A percentile compares a stretch with the other conserved stretches of the same genome.
Conservation (phyloP, 2,797 vertebrate genomes). For the Melopsittacus undulatus region DNA sequence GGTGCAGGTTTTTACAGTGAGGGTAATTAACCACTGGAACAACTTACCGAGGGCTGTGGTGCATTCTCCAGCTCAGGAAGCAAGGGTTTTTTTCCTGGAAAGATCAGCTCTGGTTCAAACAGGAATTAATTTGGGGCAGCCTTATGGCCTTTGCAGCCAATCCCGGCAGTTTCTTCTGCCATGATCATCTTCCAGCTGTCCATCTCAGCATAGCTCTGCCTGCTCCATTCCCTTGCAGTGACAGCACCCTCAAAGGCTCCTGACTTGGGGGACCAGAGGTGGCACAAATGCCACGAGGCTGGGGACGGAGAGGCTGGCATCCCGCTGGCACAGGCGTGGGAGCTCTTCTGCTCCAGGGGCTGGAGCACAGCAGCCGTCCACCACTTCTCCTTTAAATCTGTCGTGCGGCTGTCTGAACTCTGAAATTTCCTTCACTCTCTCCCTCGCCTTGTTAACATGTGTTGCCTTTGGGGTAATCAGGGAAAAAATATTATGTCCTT, state of each 20-base stretch:
- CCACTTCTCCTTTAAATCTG: constrained; percentile 82
- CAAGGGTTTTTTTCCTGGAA: not conserved
- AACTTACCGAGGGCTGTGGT: not conserved
- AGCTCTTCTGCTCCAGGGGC: not conserved
- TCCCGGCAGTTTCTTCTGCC: rapidly evolving
- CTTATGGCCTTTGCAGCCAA: not conserved
- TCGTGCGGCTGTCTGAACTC: constrained; percentile 82
- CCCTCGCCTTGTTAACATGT: constrained; percentile 85
- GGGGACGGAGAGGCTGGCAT: not conserved
- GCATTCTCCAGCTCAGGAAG: not conserved
- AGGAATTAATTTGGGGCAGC: not conserved
- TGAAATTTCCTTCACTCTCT: constrained; percentile 82
- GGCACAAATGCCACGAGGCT: not conserved
- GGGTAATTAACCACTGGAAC: not conserved
- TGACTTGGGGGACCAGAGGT: not conserved
- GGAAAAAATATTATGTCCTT: constrained; percentile 92
- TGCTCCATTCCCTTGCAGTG: not conserved
- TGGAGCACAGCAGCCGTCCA: constrained; percentile 5
- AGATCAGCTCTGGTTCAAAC: not conserved
- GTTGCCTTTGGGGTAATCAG: constrained; percentile 90
- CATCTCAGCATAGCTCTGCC: rapidly evolving
- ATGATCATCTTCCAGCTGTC: rapidly evolving
- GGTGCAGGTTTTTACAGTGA: not conserved
- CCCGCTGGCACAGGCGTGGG: not conserved
- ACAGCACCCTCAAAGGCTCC: not conserved